Conservation (phyloP, 2,888 invertebrate species). For the Cataglyphis cursor region DNA sequence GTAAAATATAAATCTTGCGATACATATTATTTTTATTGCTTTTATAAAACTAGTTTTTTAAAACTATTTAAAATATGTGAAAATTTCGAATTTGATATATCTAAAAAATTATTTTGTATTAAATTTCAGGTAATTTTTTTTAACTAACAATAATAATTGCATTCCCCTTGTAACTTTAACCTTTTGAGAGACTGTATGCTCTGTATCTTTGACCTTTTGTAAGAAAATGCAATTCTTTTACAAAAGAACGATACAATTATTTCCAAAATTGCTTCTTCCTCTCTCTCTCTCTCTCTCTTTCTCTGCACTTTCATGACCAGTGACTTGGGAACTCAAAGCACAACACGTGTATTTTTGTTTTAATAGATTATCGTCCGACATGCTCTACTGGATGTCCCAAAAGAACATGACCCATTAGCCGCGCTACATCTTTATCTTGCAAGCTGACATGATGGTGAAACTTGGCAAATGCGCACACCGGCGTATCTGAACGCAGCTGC, state of each 20-base stretch:
- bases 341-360: background rate
- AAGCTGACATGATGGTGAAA: conserved; percentile 12
- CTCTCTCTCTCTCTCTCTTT: background rate
- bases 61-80: background rate
- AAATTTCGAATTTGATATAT: background rate
- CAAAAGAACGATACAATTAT: conserved; percentile 16
- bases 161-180: conserved; percentile 23
- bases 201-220: conserved; percentile 38
- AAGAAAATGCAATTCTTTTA: background rate
- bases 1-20: background rate
- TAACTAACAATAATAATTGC: conserved; percentile 22
- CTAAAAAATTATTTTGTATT: background rate
- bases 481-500: conserved; percentile 43
- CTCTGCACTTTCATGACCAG: background rate
- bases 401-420: conserved; percentile 16
- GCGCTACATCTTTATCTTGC: conserved; percentile 20
- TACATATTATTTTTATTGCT: background rate
- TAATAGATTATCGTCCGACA: conserved; percentile 27
- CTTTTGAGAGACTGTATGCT: conserved; percentile 10
- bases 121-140: background rate
- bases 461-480: conserved; percentile 28
- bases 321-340: conserved; percentile 22
- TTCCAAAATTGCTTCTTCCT: conserved; percentile 14
- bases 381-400: conserved; percentile 25
- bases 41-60: background rate